phyloP scores from a whole-genome alignment of 2,113 vertebrate genomes.

The Cryptomyrus ogoouensis region DNA sequence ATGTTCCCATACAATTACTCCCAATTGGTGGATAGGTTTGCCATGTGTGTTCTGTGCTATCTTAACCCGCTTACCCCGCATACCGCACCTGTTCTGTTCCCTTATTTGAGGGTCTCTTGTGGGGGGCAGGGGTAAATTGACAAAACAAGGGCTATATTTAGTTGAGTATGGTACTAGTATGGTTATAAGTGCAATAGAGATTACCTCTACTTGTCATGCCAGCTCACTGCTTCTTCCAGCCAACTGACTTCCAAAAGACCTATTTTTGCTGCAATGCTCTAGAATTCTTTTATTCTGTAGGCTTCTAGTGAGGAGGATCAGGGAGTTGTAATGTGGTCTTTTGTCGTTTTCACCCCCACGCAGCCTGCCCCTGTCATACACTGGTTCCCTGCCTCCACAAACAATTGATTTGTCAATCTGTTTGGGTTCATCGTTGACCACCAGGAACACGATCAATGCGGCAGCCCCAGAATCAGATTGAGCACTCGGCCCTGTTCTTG shows the following conservation, averaged over 20 bases:
- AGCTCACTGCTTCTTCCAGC: neutral
- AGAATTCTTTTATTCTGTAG: neutral
- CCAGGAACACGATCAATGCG: neutral
- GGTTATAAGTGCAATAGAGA: neutral
- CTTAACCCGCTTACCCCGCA: neutral
- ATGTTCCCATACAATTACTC: neutral
- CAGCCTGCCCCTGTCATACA: neutral
- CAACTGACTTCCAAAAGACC: neutral
- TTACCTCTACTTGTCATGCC: neutral
- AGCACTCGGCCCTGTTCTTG: neutral
- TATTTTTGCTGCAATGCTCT: neutral
- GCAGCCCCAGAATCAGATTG: neutral
- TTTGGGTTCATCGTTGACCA: slow-evolving; percentile 15
- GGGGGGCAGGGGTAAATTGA: neutral
- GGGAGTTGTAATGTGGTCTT: neutral
- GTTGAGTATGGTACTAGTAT: neutral
- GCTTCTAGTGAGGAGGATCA: neutral
- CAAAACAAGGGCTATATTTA: neutral
- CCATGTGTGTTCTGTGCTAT: neutral
- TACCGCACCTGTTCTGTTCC: neutral
- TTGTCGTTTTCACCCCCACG: neutral
- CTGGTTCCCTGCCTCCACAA: neutral
- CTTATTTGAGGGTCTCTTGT: neutral
- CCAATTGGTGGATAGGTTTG: neutral
- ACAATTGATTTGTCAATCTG: slow-evolving; percentile 14